These are phyloP conservation scores for Hydrophis major DNA, from an alignment of 2,797 vertebrate species.

Conservation along the genomic window DNA sequence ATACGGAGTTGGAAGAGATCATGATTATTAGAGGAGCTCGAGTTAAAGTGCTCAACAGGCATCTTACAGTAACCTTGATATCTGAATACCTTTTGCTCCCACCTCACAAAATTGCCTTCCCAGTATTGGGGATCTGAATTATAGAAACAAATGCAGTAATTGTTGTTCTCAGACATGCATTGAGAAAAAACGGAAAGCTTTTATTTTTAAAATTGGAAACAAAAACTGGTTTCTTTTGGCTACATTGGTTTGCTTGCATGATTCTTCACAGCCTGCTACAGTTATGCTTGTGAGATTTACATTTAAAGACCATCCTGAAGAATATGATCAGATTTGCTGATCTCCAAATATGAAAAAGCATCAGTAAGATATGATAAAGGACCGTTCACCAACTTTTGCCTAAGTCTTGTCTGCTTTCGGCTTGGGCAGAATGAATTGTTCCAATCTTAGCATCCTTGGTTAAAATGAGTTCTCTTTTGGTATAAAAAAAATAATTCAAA, in stretches of 20 bases:
- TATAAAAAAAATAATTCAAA: constrained; percentile 54
- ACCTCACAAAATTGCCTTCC: too few relatives aligned
- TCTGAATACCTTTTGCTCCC: not conserved
- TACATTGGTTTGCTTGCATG: not conserved
- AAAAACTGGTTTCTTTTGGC: not conserved
- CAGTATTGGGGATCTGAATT: not conserved
- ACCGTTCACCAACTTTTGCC: constrained; percentile 56
- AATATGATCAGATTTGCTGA: constrained; percentile 52
- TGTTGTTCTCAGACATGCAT: not conserved
- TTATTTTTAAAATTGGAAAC: not conserved
- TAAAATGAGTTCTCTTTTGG: constrained; percentile 59
- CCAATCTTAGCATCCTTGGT: constrained; percentile 59
- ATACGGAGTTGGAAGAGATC: not conserved
- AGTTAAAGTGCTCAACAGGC: not conserved
- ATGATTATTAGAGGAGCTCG: not conserved
- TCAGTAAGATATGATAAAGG: constrained; percentile 45
- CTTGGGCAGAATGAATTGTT: constrained; percentile 62
- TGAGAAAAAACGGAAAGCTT: constrained; percentile 17
- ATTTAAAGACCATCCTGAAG: constrained; percentile 18
- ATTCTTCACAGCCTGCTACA: constrained; percentile 31
- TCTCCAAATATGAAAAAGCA: constrained; percentile 45
- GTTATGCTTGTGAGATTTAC: not conserved
- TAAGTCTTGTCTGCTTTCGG: constrained; percentile 61
- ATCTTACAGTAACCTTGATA: not conserved
- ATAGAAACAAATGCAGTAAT: constrained; percentile 37